Evolutionary conservation across 37 sponge, comb jelly and placozoan species (phyloP).

Genomic region (Halisarca cf. caerulea): DNA sequence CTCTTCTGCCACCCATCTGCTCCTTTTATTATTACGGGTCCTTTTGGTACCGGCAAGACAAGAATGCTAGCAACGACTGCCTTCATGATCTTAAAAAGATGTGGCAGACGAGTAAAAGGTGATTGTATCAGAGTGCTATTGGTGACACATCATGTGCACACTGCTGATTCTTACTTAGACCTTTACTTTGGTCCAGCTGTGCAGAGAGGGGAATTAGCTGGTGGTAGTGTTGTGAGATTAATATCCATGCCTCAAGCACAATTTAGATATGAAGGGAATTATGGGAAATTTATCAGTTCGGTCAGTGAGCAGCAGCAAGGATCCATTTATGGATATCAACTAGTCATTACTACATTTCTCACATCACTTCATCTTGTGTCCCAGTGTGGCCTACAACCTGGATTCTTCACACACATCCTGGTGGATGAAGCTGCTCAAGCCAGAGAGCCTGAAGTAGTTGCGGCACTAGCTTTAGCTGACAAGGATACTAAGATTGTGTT

Average conservation of each 20-base stretch:
- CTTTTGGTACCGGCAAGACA: slow-evolving; percentile 56
- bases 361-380: slow-evolving; percentile 8
- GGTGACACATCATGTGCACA: slow-evolving; percentile 1
- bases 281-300: background rate
- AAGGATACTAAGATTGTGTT: slow-evolving; percentile 2
- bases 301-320: background rate
- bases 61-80: slow-evolving; percentile 31
- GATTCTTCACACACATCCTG: slow-evolving; percentile 21
- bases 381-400: background rate
- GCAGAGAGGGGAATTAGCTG: background rate
- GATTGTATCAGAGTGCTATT: background rate
- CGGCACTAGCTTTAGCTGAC: slow-evolving; percentile 1
- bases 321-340: background rate
- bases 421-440: slow-evolving; percentile 28
- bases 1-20: background rate
- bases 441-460: slow-evolving; percentile 15
- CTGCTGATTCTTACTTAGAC: slow-evolving; percentile 29
- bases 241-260: background rate
- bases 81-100: background rate
- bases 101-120: no score
- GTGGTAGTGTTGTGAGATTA: background rate
- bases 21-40: slow-evolving; percentile 27
- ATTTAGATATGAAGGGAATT: background rate
- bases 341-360: slow-evolving; percentile 23
- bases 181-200: slow-evolving; percentile 20